Base-by-base conservation (phyloP, 2,888 invertebrate species). In the Eristalis arbustorum region DNA sequence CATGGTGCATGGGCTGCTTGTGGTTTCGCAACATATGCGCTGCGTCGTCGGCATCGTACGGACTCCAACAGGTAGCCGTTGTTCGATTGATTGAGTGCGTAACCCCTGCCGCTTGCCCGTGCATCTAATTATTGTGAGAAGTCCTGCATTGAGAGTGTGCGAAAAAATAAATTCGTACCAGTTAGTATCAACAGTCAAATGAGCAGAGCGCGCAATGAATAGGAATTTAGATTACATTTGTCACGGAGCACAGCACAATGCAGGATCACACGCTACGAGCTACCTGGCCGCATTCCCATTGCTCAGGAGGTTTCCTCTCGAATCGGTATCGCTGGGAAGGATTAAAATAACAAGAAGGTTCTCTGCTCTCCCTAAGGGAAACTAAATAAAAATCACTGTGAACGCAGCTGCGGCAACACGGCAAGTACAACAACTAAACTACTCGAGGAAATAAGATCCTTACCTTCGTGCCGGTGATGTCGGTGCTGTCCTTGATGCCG, bases 21-120 rank as follows among this genome's bases (percentile, higher is more conserved):
- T 68, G 83, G 87, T 79, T 82, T 78, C 40, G 78, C 78, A 87
- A 87, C 87, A 87, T 79, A 75, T 87, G 87, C 57, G 73, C 14
- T 75, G 57, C 73, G 18, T 22, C 18, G 23, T 69, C 64, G 57
- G 28, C 22, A 66, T 64, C 42, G 31, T 40, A 64, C 10, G 28
- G 42, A 37, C 57, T 25, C 28, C 34, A 57, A 72, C 72, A 79
- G 72, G 79, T 72, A 66, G 79, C 42, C 49, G 72, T 23, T 57
- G 63, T 14, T 23, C 10, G 40, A 77, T 71, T 64, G 63, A 56
- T 68, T 23, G 61, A 61, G 25, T 59, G 59, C 62, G 62, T 28
- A 23, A 59, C 59, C 25, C 25, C 25, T 59, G 23, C 22, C 25
- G 57, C 49, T 34, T 42, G n/a, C 18, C 25, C 28, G n/a, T 76